Evolutionary conservation across 2,113 vertebrate species (phyloP).

Genomic region (Psilopsiagon aurifrons): DNA sequence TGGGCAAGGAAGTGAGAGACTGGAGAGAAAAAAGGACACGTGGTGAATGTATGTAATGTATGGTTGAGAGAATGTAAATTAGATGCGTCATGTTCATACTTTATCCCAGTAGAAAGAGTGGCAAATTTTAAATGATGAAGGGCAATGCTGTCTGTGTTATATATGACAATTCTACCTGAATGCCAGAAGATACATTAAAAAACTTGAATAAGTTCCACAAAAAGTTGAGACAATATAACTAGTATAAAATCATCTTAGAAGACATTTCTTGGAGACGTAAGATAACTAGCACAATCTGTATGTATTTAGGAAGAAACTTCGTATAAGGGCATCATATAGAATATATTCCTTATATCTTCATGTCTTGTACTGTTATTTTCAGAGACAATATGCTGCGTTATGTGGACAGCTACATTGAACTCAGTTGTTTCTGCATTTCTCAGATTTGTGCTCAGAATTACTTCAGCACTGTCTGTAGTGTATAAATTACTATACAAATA

Average conservation of each 20-base stretch:
- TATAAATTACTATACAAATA: neutral
- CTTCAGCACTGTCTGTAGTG: neutral
- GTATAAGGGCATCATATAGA: neutral
- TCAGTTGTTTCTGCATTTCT: neutral
- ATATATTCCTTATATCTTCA: neutral
- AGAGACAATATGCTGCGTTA: neutral
- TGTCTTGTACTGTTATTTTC: neutral
- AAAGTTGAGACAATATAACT: neutral
- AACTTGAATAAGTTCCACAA: neutral
- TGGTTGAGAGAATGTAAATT: slow-evolving; percentile 22
- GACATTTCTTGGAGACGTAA: neutral
- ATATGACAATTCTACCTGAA: neutral
- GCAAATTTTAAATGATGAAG: neutral
- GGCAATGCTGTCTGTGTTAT: neutral
- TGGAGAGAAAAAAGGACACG: neutral
- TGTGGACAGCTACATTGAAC: neutral
- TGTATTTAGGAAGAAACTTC: neutral
- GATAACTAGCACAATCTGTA: neutral
- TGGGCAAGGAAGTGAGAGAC: neutral
- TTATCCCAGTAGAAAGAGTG: neutral
- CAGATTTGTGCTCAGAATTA: neutral
- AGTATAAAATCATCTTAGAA: neutral
- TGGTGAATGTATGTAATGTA: neutral
- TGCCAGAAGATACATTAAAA: neutral
- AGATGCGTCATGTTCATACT: slow-evolving; percentile 15